A percentile compares a stretch with the other conserved stretches of the same genome.
Evolutionary conservation across 2,797 vertebrate species (phyloP).

Genomic region (Sebastes iracundus): DNA sequence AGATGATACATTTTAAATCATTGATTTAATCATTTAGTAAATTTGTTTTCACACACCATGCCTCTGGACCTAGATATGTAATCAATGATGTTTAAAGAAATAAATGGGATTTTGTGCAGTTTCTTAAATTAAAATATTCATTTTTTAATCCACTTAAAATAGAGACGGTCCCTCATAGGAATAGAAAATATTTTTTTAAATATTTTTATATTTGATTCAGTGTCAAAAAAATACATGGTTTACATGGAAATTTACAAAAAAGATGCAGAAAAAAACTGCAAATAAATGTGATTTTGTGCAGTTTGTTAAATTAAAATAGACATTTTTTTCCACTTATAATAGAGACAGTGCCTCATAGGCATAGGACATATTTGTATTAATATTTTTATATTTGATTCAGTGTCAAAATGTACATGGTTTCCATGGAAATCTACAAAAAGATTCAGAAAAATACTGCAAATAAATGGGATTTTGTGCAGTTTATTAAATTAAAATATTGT

Average conservation of each 20-base stretch:
- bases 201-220: too few species aligned
- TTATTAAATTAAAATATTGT: too few species aligned
- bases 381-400: background rate
- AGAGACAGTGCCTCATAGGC: background rate
- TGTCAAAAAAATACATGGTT: too few species aligned
- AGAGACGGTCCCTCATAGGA: accelerated
- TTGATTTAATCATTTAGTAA: background rate
- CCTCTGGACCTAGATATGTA: background rate
- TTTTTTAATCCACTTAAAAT: too few species aligned
- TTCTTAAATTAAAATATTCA: too few species aligned
- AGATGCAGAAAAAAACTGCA: too few species aligned
- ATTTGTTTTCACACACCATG: background rate
- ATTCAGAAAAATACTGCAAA: background rate
- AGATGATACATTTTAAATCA: background rate
- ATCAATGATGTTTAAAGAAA: background rate
- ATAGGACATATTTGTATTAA: background rate
- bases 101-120: too few species aligned
- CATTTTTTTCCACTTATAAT: background rate
- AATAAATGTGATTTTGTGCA: too few species aligned
- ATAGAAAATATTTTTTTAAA: too few species aligned
- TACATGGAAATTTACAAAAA: background rate
- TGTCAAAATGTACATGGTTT: background rate
- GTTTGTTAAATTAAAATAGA: too few species aligned
- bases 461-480: accelerated
- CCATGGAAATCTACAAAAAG: accelerated